Base-by-base conservation (phyloP, 2,888 invertebrate genomes). In the Caenorhabditis japonica region DNA sequence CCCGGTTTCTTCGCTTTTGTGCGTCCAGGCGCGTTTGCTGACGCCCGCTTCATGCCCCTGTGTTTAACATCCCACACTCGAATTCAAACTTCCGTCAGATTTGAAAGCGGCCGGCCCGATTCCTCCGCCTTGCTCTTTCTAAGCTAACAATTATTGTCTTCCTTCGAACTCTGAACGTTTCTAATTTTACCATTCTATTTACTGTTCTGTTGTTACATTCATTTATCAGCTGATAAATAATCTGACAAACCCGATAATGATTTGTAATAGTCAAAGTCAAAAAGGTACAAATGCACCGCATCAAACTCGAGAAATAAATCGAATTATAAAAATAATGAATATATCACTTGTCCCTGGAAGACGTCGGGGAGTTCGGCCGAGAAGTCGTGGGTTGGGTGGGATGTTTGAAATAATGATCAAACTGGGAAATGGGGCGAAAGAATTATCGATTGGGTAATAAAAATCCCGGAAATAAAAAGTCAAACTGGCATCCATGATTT, bases 181-280 rank as follows among this genome's bases (percentile, higher is more conserved):
- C n/a, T n/a, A n/a, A n/a, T n/a, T n/a, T n/a, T n/a, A n/a, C n/a
- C n/a, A n/a, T n/a, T n/a, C n/a, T n/a, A n/a, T n/a, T n/a, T n/a
- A n/a, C n/a, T n/a, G n/a, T n/a, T n/a, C n/a, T n/a, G n/a, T n/a
- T n/a, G n/a, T 30, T 30, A 30, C 10, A 30, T 30, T 30, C 30
- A 30, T 30, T 30, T 10, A 30, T 30, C 30, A 7, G 30, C 7
- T 10, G 30, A 30, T 30, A 30, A 30, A 30, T 23, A 56, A 43
- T 52, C 25, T 21, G 41, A 52, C 38, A 60, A 60, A 51, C 60
- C 51, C 60, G 60, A 33, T 33, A 4, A 30, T 19, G 56, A 30
- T 15, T 44, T n/a, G 23, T 23, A 44, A 46, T 27, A 47, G 46
- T 47, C 46, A 38, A 33, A 4, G 34, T 41, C 27, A 25, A 49